A percentile compares a stretch with the other conserved stretches of the same genome.
phyloP scores from a whole-genome alignment of 2,113 vertebrate genomes.

The Burhinus oedicnemus region DNA sequence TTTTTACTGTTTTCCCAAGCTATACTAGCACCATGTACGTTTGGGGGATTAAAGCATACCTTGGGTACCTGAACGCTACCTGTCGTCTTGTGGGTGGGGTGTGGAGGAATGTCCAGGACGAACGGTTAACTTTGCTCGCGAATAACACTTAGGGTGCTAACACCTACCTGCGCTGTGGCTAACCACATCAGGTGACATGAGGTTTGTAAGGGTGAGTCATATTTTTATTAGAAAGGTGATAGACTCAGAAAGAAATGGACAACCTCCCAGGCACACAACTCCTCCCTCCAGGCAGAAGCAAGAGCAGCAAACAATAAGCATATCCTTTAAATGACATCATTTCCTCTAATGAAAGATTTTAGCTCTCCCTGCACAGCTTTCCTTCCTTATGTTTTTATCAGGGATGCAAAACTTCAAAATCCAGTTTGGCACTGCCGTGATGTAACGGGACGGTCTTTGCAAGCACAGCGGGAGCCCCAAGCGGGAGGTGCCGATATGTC shows the following conservation, averaged over 20 bases:
- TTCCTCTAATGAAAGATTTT: neutral
- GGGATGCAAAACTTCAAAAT: neutral
- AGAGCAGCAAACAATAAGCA: neutral
- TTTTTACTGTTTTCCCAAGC: neutral
- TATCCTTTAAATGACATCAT: neutral
- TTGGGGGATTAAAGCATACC: neutral
- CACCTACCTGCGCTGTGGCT: neutral
- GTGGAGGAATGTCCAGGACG: neutral
- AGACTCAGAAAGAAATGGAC: neutral
- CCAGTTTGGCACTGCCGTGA: neutral
- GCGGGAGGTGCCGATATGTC: neutral
- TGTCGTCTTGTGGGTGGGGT: rapidly evolving
- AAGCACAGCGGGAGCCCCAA: neutral
- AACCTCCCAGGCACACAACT: neutral
- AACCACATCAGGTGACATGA: neutral
- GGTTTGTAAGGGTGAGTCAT: neutral
- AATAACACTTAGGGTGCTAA: neutral
- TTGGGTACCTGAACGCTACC: neutral
- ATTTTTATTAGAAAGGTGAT: neutral
- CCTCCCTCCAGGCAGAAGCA: neutral
- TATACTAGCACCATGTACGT: neutral
- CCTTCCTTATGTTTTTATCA: neutral
- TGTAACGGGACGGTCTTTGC: neutral
- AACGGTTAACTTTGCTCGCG: neutral
- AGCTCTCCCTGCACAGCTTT: neutral